Evolutionary conservation across 2,797 vertebrate species (phyloP), one percentile per base, ranked within the genome.

Genomic region (Tangara arthus): DNA sequence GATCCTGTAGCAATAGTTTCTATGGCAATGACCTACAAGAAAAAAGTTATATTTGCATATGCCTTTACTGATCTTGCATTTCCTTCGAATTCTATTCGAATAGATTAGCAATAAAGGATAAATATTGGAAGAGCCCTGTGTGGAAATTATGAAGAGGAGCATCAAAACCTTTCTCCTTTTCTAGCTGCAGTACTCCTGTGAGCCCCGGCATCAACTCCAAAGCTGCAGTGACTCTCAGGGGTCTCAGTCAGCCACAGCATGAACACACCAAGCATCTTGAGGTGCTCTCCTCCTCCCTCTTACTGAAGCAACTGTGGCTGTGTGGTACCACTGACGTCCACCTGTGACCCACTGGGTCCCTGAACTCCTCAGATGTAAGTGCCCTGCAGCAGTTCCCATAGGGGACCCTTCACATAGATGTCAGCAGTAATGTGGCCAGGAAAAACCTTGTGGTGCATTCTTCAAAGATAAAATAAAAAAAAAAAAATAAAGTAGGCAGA

Each of bases 11-110:
- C 71, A 93, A 82, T 92, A 95, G 96, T 97, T 97, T 94, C 96
- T 94, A 97, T 95, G 94, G 93, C 83, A 95, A 96, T 96, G 96
- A 97, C 96, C 96, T 96, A 97, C 95, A 95, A 85, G 94, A 93
- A 96, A 96, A 88, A 85, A 82, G 87, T 94, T 95, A 61, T 91
- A 93, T 97, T 96, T 97, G 95, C 95, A 93, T 97, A 96, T 65
- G 91, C 93, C 75, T 97, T 96, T 96, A 96, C 73, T 92, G 90
- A 77, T 94, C 91, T 91, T 90, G 90, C 56, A 80, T 90, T 94
- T 87, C 66, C 81, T 87, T 96, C 72, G 70, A 80, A 89, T 93
- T 93, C 53, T 87, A 46, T 85, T 89, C 28, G 2, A 90, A 88
- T 71, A 95, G 88, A 90, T 96, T 92, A 96, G 50, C 68, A 93